Evolutionary conservation across 1,140 invertebrate species (phyloP), one percentile per base, ranked within the genome.

Genomic region (Lineus longissimus): DNA sequence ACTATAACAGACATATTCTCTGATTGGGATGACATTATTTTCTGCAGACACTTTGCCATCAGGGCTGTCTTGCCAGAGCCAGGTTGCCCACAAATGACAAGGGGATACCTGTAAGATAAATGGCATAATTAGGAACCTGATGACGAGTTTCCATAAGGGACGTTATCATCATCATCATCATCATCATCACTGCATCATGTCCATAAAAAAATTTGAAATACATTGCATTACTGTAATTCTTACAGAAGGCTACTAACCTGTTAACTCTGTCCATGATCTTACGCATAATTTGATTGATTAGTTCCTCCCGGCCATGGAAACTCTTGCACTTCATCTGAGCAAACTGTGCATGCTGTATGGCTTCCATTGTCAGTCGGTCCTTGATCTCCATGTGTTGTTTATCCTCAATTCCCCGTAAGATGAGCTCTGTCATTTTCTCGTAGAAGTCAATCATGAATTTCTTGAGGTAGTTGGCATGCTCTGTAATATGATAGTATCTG

Each of bases 1-100:
- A 36, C 15, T 4, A 36, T 15, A 15, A 36, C 33, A 15, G 33
- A 36, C 15, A 15, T 36, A 7, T 36, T 15, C 33, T 36, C 15
- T 4, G 33, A 36, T 36, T 7, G 6, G 15, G 33, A 7, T 36
- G 33, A 36, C 15, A 15, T 36, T 4, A 36, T 15, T 15, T 7
- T 4, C 15, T 36, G 33, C 4, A 36, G 33, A 65, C 90, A 90
- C 84, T 95, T 95, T 7, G 95, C 91, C 36, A 97, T 77, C 0
- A 97, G 82, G 2, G 94, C 95, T 15, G 94, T 97, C 82, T 97
- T 97, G 1, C 95, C 95, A 74, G 94, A 96, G 36, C 95, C 95
- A 69, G 92, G 91, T 82, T 93, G 92, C 2, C 95, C 95, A 77
- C 93, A 94, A 61, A 97, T 84, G 23, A 96, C 90, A 62, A 97